Percentiles rank a stretch among this genome's conserved stretches.
These are phyloP conservation scores for Prionailurus viverrinus DNA, from an alignment of 2,113 vertebrate species.

Conservation along the genomic window DNA sequence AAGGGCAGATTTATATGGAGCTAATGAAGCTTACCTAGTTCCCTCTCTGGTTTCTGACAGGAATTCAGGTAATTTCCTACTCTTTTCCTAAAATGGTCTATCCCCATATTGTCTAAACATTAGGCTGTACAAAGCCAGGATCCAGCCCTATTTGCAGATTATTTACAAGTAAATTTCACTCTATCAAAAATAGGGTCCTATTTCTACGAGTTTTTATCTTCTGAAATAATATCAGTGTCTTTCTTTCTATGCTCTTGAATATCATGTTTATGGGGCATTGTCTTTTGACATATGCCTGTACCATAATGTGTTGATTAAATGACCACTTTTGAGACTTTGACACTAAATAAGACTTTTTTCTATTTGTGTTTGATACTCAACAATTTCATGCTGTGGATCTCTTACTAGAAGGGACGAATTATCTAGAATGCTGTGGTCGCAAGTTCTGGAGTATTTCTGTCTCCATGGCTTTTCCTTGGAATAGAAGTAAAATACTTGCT, in stretches of 20 bases:
- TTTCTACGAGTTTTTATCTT: background rate
- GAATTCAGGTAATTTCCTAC: background rate
- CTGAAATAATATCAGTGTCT: conserved; percentile 10
- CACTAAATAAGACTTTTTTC: background rate
- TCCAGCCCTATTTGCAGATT: background rate
- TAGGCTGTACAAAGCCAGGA: background rate
- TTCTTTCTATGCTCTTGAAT: conserved; percentile 40
- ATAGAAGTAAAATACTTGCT: background rate
- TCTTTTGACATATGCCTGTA: background rate
- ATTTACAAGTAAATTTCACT: conserved; percentile 39
- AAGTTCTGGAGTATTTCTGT: background rate
- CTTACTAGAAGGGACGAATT: background rate
- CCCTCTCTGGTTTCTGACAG: background rate
- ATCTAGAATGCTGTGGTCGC: background rate
- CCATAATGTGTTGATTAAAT: conserved; percentile 36
- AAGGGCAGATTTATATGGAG: background rate
- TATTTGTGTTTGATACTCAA: conserved; percentile 17
- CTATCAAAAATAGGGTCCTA: background rate
- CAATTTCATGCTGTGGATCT: conserved; percentile 5
- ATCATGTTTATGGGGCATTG: conserved; percentile 39
- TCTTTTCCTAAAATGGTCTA: background rate
- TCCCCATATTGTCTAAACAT: background rate
- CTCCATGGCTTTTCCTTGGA: background rate
- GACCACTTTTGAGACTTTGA: background rate
- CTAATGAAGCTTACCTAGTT: background rate